Conservation (phyloP, 2,888 invertebrate genomes). For the Alcis repandata region DNA sequence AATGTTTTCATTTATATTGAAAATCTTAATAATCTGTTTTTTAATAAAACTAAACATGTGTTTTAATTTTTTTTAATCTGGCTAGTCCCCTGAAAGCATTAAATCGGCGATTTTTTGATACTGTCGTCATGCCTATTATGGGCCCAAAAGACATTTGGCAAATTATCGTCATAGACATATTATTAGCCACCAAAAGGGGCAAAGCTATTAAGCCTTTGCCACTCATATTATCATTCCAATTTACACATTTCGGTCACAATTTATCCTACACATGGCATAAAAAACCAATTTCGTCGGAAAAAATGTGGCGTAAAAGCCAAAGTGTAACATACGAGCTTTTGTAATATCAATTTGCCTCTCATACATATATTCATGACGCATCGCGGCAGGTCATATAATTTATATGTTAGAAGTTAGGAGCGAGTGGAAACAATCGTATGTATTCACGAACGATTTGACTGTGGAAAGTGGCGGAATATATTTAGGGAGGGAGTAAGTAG, state of each 20-base stretch:
- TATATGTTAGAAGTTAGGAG: slow-evolving; percentile 75
- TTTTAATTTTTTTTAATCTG: no score
- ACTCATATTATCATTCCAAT: slow-evolving; percentile 75
- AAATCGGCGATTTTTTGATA: no score
- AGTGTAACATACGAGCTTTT: slow-evolving; percentile 72
- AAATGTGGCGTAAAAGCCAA: slow-evolving; percentile 71
- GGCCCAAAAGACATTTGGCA: background rate
- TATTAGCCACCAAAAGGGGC: background rate
- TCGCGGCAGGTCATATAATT: slow-evolving; percentile 83
- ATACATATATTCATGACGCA: slow-evolving; percentile 83
- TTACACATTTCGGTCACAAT: slow-evolving; percentile 81
- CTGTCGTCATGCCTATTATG: no score
- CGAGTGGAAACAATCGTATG: slow-evolving; percentile 77
- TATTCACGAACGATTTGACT: slow-evolving; percentile 81
- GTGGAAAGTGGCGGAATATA: slow-evolving; percentile 60
- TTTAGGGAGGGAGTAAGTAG: slow-evolving; percentile 36
- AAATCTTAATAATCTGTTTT: no score
- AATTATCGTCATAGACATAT: slow-evolving; percentile 5
- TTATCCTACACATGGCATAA: slow-evolving; percentile 72
- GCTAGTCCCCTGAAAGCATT: no score
- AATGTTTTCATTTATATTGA: no score
- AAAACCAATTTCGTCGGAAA: slow-evolving; percentile 77
- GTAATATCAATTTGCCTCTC: slow-evolving; percentile 85
- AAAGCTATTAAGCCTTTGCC: slow-evolving; percentile 28
- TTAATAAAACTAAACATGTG: no score